phyloP scores from a whole-genome alignment of 2,888 invertebrate species.

The Aethes cnicana region DNA sequence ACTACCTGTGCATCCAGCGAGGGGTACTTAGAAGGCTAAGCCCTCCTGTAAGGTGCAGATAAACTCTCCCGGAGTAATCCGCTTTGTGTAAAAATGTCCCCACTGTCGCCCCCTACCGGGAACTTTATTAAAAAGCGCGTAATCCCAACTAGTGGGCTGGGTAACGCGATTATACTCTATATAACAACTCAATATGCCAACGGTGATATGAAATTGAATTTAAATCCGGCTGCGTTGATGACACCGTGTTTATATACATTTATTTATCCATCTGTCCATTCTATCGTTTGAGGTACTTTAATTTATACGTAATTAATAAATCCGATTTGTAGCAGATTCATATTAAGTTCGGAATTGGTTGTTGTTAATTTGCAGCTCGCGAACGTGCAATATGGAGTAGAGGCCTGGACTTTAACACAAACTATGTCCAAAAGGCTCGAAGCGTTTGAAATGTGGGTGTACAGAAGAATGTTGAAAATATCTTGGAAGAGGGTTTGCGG shows the following conservation, averaged over 20 bases:
- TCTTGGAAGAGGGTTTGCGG: too few species aligned
- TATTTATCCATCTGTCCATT: neutral
- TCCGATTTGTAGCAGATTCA: conserved; percentile 2
- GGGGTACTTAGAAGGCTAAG: conserved; percentile 75
- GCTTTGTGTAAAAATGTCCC: conserved; percentile 81
- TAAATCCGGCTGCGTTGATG: conserved; percentile 64
- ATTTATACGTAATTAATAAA: conserved; percentile 20
- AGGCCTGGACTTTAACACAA: too few species aligned
- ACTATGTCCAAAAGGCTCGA: too few species aligned
- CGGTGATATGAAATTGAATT: conserved; percentile 77
- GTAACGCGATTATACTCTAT: conserved; percentile 78
- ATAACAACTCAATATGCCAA: conserved; percentile 75
- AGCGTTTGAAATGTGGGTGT: too few species aligned
- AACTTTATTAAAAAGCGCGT: conserved; percentile 81
- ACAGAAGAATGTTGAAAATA: too few species aligned
- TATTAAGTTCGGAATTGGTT: neutral
- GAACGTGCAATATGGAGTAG: too few species aligned
- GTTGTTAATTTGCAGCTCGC: neutral
- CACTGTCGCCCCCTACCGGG: conserved; percentile 66
- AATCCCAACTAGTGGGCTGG: conserved; percentile 79
- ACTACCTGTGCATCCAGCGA: conserved; percentile 55
- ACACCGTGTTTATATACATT: conserved; percentile 42
- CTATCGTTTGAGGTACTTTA: conserved; percentile 16
- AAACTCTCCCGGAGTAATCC: conserved; percentile 79
- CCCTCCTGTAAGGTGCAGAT: conserved; percentile 79